Evolutionary conservation across 2,888 invertebrate genomes (phyloP), one percentile per base, ranked within the genome.

Genomic region (Epirrhoe tristata): DNA sequence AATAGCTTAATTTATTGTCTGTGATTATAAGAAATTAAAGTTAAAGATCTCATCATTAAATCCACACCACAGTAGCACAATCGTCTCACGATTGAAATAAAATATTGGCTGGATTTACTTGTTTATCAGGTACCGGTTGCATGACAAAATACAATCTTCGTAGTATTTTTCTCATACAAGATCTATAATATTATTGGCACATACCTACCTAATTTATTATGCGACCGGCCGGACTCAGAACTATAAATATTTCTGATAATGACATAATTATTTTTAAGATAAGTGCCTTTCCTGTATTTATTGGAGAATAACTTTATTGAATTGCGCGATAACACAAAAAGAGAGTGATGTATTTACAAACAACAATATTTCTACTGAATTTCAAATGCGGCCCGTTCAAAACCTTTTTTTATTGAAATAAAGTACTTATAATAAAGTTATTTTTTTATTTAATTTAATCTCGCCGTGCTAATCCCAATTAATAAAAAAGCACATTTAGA

Each of bases 21-120:
- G 57, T 63, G 51, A 63, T 63, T 57, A 55, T 17, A 63, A 43
- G 51, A 14, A 52, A 50, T 5, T n/a, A 34, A 17, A 55, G 17
- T 5, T 31, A 46, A 50, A 52, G 59, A 59, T 52, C 59, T 59
- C 59, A 39, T 48, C 7, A 16, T 14, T 5, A 14, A 46, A 46
- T 48, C 48, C 16, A 48, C 6, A 6, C 5, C 14, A 48, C 48
- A 48, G 16, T 48, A 48, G 3, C 14, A 12, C 2, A 5, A 16
- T 16, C 0, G 16, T 48, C 16, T 48, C 16, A 46, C 14, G 14
- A 46, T 16, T 48, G 6, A 48, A 48, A 24, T 24, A 24, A 24
- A 24, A 24, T 24, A 24, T 24, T 2, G 24, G 24, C 24, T 39
- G 36, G 10, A 39, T 39, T 10, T 39, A 39, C 36, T 10, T 39